Evolutionary conservation across 1,140 invertebrate genomes (phyloP).

Genomic region (Drosophila repletoides): DNA sequence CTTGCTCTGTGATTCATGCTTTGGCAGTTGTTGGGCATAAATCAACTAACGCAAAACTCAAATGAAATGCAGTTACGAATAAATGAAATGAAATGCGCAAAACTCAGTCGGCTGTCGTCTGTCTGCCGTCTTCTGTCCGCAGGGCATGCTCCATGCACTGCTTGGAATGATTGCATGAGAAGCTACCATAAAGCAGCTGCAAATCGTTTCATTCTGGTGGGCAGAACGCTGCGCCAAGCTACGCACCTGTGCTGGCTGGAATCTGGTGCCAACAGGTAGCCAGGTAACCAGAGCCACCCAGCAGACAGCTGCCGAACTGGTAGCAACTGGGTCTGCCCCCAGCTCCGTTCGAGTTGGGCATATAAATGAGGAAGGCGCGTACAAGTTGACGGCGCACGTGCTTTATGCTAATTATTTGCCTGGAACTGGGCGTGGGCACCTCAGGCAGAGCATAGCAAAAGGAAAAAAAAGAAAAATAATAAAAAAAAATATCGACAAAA

Average conservation of each 20-base stretch:
- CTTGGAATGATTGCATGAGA: conserved; percentile 30
- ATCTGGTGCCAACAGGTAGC: conserved; percentile 72
- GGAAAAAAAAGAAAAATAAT: no score
- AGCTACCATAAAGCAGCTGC: conserved; percentile 33
- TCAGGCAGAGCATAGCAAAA: no score
- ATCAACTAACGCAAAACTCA: conserved; percentile 39
- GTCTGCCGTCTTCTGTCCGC: neutral
- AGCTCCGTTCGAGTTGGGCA: conserved; percentile 45
- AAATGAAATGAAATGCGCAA: conserved; percentile 69
- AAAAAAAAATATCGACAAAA: neutral
- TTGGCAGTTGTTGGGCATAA: conserved; percentile 54
- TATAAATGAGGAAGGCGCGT: conserved; percentile 63
- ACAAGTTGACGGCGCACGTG: conserved; percentile 62
- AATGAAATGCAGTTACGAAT: conserved; percentile 51
- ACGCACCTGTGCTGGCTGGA: conserved; percentile 61
- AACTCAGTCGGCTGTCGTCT: conserved; percentile 29
- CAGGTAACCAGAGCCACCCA: conserved; percentile 6
- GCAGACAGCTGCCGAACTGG: conserved; percentile 35
- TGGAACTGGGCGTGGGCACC: conserved; percentile 65
- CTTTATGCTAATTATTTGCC: conserved; percentile 75
- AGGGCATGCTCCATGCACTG: neutral
- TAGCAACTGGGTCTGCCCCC: conserved; percentile 6
- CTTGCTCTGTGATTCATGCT: conserved; percentile 51
- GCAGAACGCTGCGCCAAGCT: conserved; percentile 43
- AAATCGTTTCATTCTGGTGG: conserved; percentile 19